A percentile compares a stretch with the other conserved stretches of the same genome.
Evolutionary conservation across 2,888 invertebrate genomes (phyloP).

Genomic region (Scrobipalpa costella): DNA sequence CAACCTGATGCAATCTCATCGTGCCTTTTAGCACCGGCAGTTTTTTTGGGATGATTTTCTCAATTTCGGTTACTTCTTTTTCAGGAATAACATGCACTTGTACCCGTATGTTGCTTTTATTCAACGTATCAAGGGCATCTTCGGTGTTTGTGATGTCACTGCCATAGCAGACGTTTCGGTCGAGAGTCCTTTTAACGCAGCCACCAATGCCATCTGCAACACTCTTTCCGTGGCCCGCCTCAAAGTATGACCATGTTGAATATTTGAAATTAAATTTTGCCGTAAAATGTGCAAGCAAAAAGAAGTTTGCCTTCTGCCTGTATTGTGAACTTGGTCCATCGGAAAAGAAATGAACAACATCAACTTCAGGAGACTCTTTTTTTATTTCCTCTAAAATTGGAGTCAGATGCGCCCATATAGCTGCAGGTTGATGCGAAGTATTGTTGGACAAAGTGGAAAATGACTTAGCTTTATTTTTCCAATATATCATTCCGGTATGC

Average conservation of each 20-base stretch:
- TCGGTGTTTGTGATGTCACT: slow-evolving; percentile 29
- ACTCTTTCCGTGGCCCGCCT: slow-evolving; percentile 28
- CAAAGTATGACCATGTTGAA: slow-evolving; percentile 35
- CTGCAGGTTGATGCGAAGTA: slow-evolving; percentile 31
- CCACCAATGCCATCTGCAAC: slow-evolving; percentile 33
- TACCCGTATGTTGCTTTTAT: slow-evolving; percentile 17
- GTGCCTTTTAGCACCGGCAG: slow-evolving; percentile 24
- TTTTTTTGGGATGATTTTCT: slow-evolving; percentile 20
- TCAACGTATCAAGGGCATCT: slow-evolving; percentile 29
- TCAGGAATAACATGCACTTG: slow-evolving; percentile 20
- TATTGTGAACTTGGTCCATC: slow-evolving; percentile 36
- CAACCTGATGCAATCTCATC: slow-evolving; percentile 27
- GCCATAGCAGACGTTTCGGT: slow-evolving; percentile 29
- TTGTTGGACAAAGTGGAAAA: slow-evolving; percentile 34
- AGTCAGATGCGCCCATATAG: slow-evolving; percentile 33
- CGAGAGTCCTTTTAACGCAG: slow-evolving; percentile 27
- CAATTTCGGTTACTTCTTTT: not conserved
- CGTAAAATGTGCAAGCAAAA: slow-evolving; percentile 29
- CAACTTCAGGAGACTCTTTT: slow-evolving; percentile 23
- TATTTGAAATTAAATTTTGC: slow-evolving; percentile 25
- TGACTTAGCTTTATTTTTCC: slow-evolving; percentile 27
- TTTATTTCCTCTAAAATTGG: slow-evolving; percentile 30
- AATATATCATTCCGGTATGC: slow-evolving; percentile 34
- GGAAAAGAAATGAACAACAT: slow-evolving; percentile 32
- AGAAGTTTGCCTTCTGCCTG: slow-evolving; percentile 35